Evolutionary conservation across 2,113 vertebrate genomes (phyloP).

Genomic region (Melanerpes aurifrons): DNA sequence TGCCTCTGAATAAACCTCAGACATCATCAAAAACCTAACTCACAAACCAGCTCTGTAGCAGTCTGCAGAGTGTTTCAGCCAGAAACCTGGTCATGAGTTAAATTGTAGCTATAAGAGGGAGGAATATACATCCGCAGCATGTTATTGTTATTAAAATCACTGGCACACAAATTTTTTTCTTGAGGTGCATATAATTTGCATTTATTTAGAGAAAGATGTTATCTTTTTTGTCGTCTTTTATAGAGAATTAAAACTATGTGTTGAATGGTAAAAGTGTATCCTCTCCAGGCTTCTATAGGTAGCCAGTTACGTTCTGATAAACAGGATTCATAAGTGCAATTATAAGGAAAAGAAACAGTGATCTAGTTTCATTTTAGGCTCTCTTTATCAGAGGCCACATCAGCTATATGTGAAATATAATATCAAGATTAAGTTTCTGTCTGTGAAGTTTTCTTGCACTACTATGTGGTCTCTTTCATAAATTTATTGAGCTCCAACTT

Average conservation of each 20-base stretch:
- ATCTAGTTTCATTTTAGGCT: background rate
- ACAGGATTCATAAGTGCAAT: background rate
- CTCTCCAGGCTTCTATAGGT: background rate
- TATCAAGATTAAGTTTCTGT: background rate
- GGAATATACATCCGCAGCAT: background rate
- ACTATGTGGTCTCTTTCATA: background rate
- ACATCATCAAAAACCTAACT: background rate
- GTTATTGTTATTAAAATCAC: background rate
- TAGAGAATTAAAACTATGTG: background rate
- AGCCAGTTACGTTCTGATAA: background rate
- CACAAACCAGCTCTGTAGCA: background rate
- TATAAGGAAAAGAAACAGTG: background rate
- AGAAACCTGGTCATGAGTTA: background rate
- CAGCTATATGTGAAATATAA: background rate
- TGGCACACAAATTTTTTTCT: background rate
- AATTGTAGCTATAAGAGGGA: background rate
- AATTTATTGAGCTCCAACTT: background rate
- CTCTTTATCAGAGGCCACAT: background rate
- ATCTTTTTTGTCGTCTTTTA: background rate
- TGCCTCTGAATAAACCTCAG: no score
- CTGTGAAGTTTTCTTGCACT: background rate
- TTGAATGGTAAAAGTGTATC: background rate
- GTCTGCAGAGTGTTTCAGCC: background rate
- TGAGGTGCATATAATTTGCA: background rate
- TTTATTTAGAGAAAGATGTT: background rate